Conservation (phyloP, 2,113 vertebrate genomes). For the Eulacestoma nigropectus region DNA sequence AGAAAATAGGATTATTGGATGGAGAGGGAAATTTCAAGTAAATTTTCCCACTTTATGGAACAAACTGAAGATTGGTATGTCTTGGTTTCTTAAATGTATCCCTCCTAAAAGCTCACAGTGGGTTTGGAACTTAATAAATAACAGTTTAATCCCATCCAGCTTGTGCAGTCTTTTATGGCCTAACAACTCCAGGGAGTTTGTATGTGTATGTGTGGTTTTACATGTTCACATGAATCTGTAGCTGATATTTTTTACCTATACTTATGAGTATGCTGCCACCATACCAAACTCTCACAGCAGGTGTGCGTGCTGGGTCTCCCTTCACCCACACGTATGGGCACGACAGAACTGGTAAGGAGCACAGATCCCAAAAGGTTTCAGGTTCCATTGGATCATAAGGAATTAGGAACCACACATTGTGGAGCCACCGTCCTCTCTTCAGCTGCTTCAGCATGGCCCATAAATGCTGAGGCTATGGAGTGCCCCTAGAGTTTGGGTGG, state of each 20-base stretch:
- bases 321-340: rapidly evolving
- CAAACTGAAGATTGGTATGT: background rate
- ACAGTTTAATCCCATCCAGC: background rate
- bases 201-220: background rate
- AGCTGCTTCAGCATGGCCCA: background rate
- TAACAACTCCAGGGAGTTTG: background rate
- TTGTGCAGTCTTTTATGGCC: background rate
- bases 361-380: background rate
- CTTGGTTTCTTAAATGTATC: background rate
- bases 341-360: background rate
- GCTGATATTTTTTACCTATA: background rate
- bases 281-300: background rate
- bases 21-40: background rate
- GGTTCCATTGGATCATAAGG: background rate
- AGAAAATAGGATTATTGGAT: background rate
- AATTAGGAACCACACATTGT: background rate
- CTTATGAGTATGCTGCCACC: background rate
- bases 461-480: background rate
- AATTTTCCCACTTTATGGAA: background rate
- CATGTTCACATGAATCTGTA: background rate
- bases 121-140: background rate
- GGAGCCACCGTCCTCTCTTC: rapidly evolving
- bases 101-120: background rate
- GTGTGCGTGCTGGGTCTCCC: background rate
- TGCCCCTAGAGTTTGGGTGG: background rate